Evolutionary conservation across 1,140 invertebrate species (phyloP), one percentile per base, ranked within the genome.

Genomic region (Penaeus vannamei): DNA sequence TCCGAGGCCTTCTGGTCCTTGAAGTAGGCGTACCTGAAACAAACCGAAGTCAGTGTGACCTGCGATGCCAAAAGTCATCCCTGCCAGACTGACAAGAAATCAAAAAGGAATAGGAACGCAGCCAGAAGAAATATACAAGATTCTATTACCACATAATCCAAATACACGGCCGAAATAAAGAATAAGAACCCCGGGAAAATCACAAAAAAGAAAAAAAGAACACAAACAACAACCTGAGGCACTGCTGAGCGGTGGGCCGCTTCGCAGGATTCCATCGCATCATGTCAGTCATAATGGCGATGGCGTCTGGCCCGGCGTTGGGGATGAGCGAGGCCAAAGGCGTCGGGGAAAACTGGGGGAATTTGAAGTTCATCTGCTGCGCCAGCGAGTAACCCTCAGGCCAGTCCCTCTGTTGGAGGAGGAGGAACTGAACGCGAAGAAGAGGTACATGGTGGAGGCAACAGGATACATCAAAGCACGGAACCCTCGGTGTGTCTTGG

Each of bases 351-450:
- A 97, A 96, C 92, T 97, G 96, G 12, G 98, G 98, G 94, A 99
- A 99, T 90, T 97, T 97, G 92, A 99, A 99, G 92, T 99, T 99
- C 95, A 99, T 98, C 64, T 96, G 96, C 5, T 96, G 95, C 0
- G 99, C 98, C 79, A 99, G 94, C 89, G 97, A 95, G 93, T 97
- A 97, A 3, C 98, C 98, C 92, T 99, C 98, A 0, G 97, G 95
- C 99, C 99, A 99, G 86, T 98, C 96, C 90, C 95, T 95, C 95
- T 98, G 93, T 86, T 84, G 76, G 42, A 46, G 20, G 26, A 23
- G 22, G 36, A n/a, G 26, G 72, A 8, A 85, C 20, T 20, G 66
- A 7, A 66, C 22, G 23, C 22, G 64, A 22, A 64, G n/a, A 62
- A 23, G 29, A 22, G 22, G 82, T 87, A 79, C 26, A 59, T 82